Conservation (phyloP, 2,797 vertebrate genomes). For the Chaenodraco wilsoni region DNA sequence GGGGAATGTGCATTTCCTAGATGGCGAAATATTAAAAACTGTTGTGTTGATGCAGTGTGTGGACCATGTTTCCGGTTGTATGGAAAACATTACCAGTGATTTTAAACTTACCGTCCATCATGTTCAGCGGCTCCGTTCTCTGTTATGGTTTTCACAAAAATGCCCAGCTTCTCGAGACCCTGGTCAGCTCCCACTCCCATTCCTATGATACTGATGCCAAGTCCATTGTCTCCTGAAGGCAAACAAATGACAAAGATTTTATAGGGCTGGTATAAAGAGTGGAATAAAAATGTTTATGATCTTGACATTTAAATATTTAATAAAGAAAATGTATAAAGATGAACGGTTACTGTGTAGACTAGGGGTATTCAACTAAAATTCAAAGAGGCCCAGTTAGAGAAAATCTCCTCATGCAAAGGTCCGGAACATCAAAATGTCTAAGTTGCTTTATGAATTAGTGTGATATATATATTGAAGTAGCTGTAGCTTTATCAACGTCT, state of each 20-base stretch:
- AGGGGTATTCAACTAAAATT: too few relatives aligned
- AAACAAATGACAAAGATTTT: conserved; percentile 4
- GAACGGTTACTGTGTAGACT: not conserved
- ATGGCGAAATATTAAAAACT: conserved; percentile 23
- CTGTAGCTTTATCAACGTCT: too few relatives aligned
- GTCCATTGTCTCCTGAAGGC: conserved; percentile 89
- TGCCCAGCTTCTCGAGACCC: conserved; percentile 93
- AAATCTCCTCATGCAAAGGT: too few relatives aligned
- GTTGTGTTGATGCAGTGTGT: not conserved
- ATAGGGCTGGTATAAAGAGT: not conserved
- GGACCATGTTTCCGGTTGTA: not conserved
- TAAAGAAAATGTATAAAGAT: not conserved
- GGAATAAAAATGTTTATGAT: not conserved
- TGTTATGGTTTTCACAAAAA: conserved; percentile 95
- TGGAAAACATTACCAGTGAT: not conserved
- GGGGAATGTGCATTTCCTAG: conserved; percentile 32
- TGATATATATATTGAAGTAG: too few relatives aligned
- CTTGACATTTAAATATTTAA: not conserved
- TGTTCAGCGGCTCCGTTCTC: conserved; percentile 90
- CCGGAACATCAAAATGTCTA: too few relatives aligned
- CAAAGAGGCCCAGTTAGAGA: too few relatives aligned
- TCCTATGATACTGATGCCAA: conserved; percentile 95
- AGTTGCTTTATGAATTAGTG: too few relatives aligned
- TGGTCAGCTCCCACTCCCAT: conserved; percentile 96
- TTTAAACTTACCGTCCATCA: conserved; percentile 87